Percentiles rank a stretch among this genome's conserved stretches.
Conservation (phyloP, 64 coral and sea anemone species). For the Pocillopora damicornis region DNA sequence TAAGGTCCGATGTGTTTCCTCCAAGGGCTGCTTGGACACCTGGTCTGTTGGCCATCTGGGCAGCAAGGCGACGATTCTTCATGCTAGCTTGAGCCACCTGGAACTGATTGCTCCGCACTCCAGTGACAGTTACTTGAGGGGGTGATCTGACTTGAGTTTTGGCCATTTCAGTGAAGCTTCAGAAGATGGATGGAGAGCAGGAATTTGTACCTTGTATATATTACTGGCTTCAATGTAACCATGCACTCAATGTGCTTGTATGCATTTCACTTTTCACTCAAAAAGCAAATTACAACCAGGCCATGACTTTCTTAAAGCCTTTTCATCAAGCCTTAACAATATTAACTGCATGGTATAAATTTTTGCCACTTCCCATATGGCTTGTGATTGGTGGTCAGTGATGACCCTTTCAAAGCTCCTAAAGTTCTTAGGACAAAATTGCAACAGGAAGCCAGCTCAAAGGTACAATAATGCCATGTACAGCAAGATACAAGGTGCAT, state of each 20-base stretch:
- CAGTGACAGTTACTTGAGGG: constrained; percentile 82
- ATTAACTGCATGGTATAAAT: not conserved
- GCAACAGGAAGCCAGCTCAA: constrained; percentile 27
- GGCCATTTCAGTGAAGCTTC: constrained; percentile 93
- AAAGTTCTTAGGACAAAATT: not conserved
- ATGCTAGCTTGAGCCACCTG: constrained; percentile 74
- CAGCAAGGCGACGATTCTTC: constrained; percentile 86
- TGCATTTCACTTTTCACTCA: constrained; percentile 18
- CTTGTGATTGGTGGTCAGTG: not conserved
- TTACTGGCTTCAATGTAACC: constrained; percentile 35
- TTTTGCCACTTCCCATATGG: not conserved
- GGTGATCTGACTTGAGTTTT: constrained; percentile 63
- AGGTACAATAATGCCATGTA: constrained; percentile 28
- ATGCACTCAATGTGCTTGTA: not conserved
- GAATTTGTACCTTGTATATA: constrained; percentile 48
- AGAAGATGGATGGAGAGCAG: constrained; percentile 77
- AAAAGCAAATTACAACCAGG: not conserved
- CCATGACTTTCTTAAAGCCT: not conserved
- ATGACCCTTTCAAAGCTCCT: not conserved
- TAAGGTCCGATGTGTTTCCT: constrained; percentile 33
- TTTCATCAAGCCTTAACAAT: not conserved
- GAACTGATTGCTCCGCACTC: constrained; percentile 69
- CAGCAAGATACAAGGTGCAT: constrained; percentile 13
- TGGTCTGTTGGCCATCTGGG: constrained; percentile 87
- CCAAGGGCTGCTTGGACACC: constrained; percentile 77